Conservation (phyloP, 2,113 vertebrate species). For the Pheucticus melanocephalus region DNA sequence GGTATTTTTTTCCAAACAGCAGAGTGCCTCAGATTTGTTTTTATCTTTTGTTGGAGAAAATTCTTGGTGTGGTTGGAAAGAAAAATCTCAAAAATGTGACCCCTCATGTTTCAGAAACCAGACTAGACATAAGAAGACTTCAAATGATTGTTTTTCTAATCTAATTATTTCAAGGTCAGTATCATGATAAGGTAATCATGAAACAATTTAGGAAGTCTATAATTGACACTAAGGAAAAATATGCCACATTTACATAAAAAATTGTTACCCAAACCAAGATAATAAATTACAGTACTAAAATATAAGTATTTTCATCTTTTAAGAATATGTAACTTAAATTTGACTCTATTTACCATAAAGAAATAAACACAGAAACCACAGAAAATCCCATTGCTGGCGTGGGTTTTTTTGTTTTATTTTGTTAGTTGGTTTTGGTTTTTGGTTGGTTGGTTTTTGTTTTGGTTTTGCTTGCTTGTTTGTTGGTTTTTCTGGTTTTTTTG, state of each 20-base stretch:
- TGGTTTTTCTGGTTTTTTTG: background rate
- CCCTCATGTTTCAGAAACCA: background rate
- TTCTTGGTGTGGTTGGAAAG: background rate
- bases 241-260: background rate
- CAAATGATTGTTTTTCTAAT: constrained; percentile 27
- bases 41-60: background rate
- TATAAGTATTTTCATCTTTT: background rate
- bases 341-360: background rate
- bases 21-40: background rate
- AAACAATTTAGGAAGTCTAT: background rate
- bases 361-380: constrained; percentile 10
- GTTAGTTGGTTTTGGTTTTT: background rate
- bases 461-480: background rate
- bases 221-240: background rate
- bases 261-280: background rate
- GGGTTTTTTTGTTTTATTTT: background rate
- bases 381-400: background rate
- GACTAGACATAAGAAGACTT: background rate
- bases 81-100: constrained; percentile 58
- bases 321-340: background rate
- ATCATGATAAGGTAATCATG: background rate
- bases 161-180: constrained; percentile 16
- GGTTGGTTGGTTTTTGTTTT: background rate
- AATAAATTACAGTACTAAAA: background rate
- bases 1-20: background rate